A percentile compares a stretch with the other conserved stretches of the same genome.
Conservation (phyloP, 2,888 invertebrate genomes). For the Cyclophora albipunctata region DNA sequence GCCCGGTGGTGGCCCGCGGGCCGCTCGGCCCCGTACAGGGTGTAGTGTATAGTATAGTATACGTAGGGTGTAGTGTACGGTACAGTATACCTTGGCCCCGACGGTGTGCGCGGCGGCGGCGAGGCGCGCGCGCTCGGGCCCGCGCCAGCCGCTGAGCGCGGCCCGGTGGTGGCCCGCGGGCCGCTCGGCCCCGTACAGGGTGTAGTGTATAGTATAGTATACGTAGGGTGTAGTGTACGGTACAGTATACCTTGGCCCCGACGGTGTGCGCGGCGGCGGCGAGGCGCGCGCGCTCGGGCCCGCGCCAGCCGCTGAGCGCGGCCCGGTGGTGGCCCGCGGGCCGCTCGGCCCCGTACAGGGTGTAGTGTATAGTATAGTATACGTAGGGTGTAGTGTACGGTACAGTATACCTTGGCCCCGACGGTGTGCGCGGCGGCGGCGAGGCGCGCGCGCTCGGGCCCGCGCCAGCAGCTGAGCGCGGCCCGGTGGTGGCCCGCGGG, state of each 20-base stretch:
- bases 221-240: too few species aligned
- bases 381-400: too few species aligned
- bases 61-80: too few species aligned
- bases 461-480: slow-evolving; percentile 91
- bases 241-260: slow-evolving; percentile 90
- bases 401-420: slow-evolving; percentile 90
- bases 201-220: too few species aligned
- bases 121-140: slow-evolving; percentile 87
- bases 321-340: slow-evolving; percentile 87
- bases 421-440: slow-evolving; percentile 89
- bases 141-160: slow-evolving; percentile 91
- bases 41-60: too few species aligned
- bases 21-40: slow-evolving; percentile 79
- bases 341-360: slow-evolving; percentile 79
- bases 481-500: slow-evolving; percentile 87
- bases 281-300: slow-evolving; percentile 87
- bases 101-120: slow-evolving; percentile 89
- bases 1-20: slow-evolving; percentile 87
- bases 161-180: slow-evolving; percentile 87
- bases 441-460: slow-evolving; percentile 87
- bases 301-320: slow-evolving; percentile 91
- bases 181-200: slow-evolving; percentile 79
- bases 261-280: slow-evolving; percentile 89
- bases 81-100: slow-evolving; percentile 90
- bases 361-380: too few species aligned